Conservation (phyloP, 2,888 invertebrate species). For the Ophion slaviceki region DNA sequence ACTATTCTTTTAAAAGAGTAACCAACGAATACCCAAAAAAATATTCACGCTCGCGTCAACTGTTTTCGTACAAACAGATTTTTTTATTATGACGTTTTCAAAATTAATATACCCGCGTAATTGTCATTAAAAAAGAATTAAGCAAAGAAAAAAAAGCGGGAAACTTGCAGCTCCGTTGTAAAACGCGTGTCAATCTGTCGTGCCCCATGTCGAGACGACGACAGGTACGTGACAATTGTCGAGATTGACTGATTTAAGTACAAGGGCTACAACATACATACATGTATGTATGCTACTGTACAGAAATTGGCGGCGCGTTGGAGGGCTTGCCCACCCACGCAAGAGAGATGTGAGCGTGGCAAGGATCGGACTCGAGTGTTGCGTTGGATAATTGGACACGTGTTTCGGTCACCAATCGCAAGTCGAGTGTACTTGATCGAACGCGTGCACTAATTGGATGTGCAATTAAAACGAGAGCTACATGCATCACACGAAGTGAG, state of each 20-base stretch:
- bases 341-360: conserved; percentile 50
- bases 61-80: not conserved
- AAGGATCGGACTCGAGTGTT: conserved; percentile 61
- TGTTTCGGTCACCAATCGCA: conserved; percentile 74
- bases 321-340: conserved; percentile 37
- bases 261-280: conserved; percentile 31
- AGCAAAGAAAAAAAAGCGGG: not conserved
- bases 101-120: not conserved
- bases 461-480: conserved; percentile 80
- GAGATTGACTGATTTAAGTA: conserved; percentile 57
- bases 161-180: conserved; percentile 25
- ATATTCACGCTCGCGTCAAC: not conserved
- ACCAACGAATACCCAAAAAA: too few species aligned
- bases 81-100: not conserved
- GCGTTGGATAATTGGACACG: conserved; percentile 81
- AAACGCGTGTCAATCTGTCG: conserved; percentile 47
- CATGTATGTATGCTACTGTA: conserved; percentile 10
- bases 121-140: not conserved
- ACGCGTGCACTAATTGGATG: conserved; percentile 82
- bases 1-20: too few species aligned
- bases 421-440: conserved; percentile 79
- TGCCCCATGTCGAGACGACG: conserved; percentile 40
- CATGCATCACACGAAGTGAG: conserved; percentile 58
- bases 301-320: conserved; percentile 52
- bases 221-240: conserved; percentile 57